phyloP scores from a whole-genome alignment of 37 sponge, comb jelly and placozoan genomes.

The Hormiphora californensis region DNA sequence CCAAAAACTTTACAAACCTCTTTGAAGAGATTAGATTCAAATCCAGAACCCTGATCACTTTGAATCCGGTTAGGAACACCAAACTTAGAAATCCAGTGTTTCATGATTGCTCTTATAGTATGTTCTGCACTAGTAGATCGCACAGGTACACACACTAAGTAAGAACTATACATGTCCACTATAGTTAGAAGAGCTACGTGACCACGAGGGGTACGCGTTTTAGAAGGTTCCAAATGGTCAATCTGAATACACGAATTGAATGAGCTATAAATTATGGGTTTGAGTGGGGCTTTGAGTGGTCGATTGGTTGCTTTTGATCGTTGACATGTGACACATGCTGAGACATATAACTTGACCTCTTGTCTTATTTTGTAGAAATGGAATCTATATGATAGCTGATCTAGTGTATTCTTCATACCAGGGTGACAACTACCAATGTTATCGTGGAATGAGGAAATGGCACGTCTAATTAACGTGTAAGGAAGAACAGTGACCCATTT shows the following conservation, averaged over 20 bases:
- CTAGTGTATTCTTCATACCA: not conserved
- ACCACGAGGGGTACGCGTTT: not conserved
- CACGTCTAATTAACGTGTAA: not conserved
- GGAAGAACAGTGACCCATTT: not conserved
- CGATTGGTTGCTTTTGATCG: not conserved
- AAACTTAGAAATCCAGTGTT: not conserved
- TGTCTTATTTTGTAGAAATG: conserved; percentile 16
- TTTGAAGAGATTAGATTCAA: not conserved
- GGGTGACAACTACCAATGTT: not conserved
- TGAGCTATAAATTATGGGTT: not conserved
- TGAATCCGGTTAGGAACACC: not conserved
- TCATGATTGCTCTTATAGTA: not conserved
- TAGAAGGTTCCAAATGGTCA: not conserved
- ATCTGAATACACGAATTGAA: not conserved
- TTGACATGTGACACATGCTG: not conserved
- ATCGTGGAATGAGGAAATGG: not conserved
- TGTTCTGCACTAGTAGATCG: not conserved
- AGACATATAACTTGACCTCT: not conserved
- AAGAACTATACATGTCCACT: not conserved
- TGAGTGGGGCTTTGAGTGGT: not conserved
- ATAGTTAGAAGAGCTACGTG: not conserved
- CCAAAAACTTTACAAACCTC: not conserved
- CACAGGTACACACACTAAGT: conserved; percentile 11
- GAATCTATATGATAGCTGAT: not conserved
- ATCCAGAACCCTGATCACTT: not conserved